These are phyloP conservation scores for Platygyra sinensis DNA, from an alignment of 64 coral and sea anemone species.

Conservation along the genomic window DNA sequence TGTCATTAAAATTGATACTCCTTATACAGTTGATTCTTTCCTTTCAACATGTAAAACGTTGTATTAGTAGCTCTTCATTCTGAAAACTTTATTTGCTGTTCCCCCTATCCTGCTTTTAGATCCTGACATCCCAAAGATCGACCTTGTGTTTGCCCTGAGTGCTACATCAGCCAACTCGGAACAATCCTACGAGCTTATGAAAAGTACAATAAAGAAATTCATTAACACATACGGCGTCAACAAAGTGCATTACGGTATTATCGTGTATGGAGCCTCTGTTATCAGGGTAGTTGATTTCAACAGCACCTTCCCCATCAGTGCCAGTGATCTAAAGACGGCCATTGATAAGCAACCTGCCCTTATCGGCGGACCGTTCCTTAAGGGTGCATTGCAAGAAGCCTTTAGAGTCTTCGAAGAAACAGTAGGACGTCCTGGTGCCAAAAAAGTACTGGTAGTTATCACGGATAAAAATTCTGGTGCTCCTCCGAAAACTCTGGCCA, in stretches of 20 bases:
- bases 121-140: constrained; percentile 51
- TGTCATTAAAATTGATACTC: too few species aligned
- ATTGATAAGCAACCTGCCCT: neutral
- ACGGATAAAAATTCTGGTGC: constrained; percentile 46
- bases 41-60: too few species aligned
- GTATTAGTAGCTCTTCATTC: neutral
- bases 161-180: constrained; percentile 42
- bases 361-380: constrained; percentile 19
- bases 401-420: constrained; percentile 21
- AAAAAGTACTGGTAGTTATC: constrained; percentile 52
- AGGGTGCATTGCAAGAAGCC: constrained; percentile 34
- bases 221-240: constrained; percentile 76
- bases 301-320: neutral
- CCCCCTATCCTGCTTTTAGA: constrained; percentile 14
- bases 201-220: constrained; percentile 56
- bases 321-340: constrained; percentile 11
- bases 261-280: constrained; percentile 59
- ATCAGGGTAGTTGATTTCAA: constrained; percentile 48
- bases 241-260: constrained; percentile 63
- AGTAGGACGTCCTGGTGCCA: constrained; percentile 14
- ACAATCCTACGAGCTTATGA: constrained; percentile 61
- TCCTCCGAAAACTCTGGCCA: neutral
- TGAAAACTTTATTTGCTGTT: neutral
- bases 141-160: constrained; percentile 76
- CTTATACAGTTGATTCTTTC: too few species aligned